Evolutionary conservation across 1,140 invertebrate species (phyloP).

Genomic region (Diorhabda carinulata): DNA sequence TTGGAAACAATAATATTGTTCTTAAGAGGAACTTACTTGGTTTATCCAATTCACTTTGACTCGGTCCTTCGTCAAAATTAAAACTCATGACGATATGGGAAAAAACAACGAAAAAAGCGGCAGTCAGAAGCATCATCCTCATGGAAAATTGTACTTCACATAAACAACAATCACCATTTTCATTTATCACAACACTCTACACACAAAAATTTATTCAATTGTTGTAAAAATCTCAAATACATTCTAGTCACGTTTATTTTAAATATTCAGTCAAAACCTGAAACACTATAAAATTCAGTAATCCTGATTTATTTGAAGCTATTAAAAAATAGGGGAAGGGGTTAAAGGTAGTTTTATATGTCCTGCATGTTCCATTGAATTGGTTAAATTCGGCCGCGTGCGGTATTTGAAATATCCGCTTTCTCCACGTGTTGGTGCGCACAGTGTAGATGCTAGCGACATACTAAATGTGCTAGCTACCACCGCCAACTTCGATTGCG

Average conservation of each 20-base stretch:
- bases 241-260: not conserved
- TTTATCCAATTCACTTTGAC: constrained; percentile 35
- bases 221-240: not conserved
- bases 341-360: not conserved
- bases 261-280: not conserved
- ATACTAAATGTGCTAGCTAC: constrained; percentile 30
- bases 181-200: not conserved
- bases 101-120: constrained; percentile 28
- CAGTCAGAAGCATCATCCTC: constrained; percentile 29
- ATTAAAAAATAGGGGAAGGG: not conserved
- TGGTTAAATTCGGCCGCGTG: not conserved
- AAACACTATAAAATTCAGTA: not conserved
- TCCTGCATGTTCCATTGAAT: not conserved
- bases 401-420: constrained; percentile 4
- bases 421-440: constrained; percentile 4
- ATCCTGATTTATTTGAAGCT: not conserved
- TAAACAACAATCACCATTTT: constrained; percentile 10
- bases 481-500: constrained; percentile 28
- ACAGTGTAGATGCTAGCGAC: constrained; percentile 31
- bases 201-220: not conserved
- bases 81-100: constrained; percentile 31
- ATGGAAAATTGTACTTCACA: constrained; percentile 25
- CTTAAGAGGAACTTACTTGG: constrained; percentile 30
- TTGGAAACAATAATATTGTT: too few species aligned
- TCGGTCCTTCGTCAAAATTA: constrained; percentile 31